Evolutionary conservation across 2,797 vertebrate genomes (phyloP).

Genomic region (Typhlichthys eigenmanni): DNA sequence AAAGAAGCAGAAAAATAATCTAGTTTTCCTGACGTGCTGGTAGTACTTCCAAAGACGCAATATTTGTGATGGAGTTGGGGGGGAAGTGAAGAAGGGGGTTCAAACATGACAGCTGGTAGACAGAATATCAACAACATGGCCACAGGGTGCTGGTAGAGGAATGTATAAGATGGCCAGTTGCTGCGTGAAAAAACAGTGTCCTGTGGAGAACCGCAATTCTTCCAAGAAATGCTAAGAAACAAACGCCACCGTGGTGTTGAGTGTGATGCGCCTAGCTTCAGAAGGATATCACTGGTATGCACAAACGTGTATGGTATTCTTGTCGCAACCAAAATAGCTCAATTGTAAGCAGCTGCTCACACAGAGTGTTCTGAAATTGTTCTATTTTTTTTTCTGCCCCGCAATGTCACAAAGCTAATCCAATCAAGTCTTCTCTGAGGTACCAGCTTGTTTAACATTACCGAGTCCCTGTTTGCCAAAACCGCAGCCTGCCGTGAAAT

Average conservation of each 20-base stretch:
- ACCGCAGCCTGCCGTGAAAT: constrained; percentile 47
- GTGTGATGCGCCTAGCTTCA: constrained; percentile 38
- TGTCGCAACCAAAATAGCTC: constrained; percentile 19
- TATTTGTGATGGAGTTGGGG: constrained; percentile 13
- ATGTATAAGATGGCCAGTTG: constrained; percentile 7
- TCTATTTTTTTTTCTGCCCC: constrained; percentile 15
- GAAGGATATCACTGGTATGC: constrained; percentile 28
- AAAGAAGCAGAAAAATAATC: background rate
- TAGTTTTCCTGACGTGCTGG: constrained; percentile 7
- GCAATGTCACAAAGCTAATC: constrained; percentile 52
- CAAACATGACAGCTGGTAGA: constrained; percentile 29
- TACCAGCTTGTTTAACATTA: constrained; percentile 42
- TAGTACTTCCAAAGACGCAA: constrained; percentile 43
- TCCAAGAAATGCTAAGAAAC: constrained; percentile 20
- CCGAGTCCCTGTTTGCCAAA: constrained; percentile 58
- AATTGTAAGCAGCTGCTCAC: constrained; percentile 51
- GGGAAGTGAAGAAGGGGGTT: constrained; percentile 3
- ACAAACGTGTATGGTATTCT: constrained; percentile 25
- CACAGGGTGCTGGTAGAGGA: constrained; percentile 26
- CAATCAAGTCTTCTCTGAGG: constrained; percentile 45
- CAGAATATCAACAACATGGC: constrained; percentile 38
- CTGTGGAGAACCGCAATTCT: constrained; percentile 23
- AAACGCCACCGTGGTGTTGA: constrained; percentile 34
- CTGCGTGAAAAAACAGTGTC: constrained; percentile 21
- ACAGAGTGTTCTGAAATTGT: constrained; percentile 31